A percentile compares a stretch with the other conserved stretches of the same genome.
Evolutionary conservation across 35 echinoderm and acorn worm species (phyloP).

Genomic region (Anneissia japonica): DNA sequence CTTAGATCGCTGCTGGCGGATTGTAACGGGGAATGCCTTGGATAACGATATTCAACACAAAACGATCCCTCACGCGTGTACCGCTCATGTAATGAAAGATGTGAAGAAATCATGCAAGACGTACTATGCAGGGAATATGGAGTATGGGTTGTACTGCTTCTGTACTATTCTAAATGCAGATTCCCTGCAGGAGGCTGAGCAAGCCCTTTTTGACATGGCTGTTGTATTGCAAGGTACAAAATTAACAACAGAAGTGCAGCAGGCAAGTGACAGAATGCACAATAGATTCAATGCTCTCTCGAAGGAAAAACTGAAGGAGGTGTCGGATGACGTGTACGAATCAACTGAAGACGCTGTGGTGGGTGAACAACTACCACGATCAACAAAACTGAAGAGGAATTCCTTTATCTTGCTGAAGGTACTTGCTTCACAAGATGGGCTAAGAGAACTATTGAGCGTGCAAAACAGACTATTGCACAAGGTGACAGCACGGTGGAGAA

Average conservation of each 20-base stretch:
- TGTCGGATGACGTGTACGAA: too few species aligned
- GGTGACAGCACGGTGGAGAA: too few species aligned
- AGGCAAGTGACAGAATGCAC: not conserved
- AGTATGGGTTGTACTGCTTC: slow-evolving; percentile 16
- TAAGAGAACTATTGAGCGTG: too few species aligned
- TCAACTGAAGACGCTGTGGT: too few species aligned
- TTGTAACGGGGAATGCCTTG: slow-evolving; percentile 7
- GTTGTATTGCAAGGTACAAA: not conserved
- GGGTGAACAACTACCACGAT: too few species aligned
- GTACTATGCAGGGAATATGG: slow-evolving; percentile 14
- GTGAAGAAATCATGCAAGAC: slow-evolving; percentile 14
- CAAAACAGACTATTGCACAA: too few species aligned
- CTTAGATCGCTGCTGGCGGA: slow-evolving; percentile 11
- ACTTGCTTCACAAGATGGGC: not conserved
- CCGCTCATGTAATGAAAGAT: slow-evolving; percentile 13
- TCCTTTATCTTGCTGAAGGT: slow-evolving; percentile 3
- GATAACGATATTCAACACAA: not conserved
- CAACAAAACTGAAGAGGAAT: slow-evolving; percentile 17
- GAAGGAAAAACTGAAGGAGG: too few species aligned
- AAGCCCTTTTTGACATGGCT: slow-evolving; percentile 1
- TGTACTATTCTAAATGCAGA: not conserved
- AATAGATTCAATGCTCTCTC: not conserved
- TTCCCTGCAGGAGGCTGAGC: not conserved
- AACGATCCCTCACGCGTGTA: slow-evolving; percentile 18
- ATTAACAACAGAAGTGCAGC: not conserved